Evolutionary conservation across 2,888 invertebrate species (phyloP), one percentile per base, ranked within the genome.

Genomic region (Drosophila limbata): DNA sequence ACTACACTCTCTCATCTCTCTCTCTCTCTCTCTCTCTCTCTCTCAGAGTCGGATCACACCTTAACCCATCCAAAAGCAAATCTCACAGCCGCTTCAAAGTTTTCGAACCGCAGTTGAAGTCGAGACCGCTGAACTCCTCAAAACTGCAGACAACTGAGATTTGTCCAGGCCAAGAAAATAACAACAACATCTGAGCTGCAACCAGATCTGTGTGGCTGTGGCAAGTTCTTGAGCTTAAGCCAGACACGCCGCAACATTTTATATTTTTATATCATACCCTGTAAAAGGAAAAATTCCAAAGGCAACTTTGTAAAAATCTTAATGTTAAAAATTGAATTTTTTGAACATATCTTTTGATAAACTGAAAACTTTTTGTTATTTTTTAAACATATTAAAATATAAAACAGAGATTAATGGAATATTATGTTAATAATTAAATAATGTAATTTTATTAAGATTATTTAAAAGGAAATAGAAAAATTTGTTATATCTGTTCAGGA

Each of bases 141-240:
- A 64, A 78, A 68, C 69, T 78, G 73, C 73, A 70, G 68, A 50
- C 80, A 75, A 62, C 73, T 53, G 66, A 80, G 66, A 78, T 78
- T 68, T 53, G 13, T 35, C 48, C 15, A 19, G 19, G 13, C 39
- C 19, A 33, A 21, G 15, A 37, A 61, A 63, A 61, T 2, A 33
- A 33, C 25, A 17, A n/a, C 33, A 37, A 37, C 11, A n/a, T 37
- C 15, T 4, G 15, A 11, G 15, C 15, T 37, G 51, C 39, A 53
- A 53, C 40, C 15, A 55, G 33, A 44, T 39, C 50, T 39, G 35
- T 6, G 59, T 51, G 42, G 44, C 11, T 37, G 64, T n/a, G 73
- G 52, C 55, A 59, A 33, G 19, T 21, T 61, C 39, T 19, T 48
- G 6, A 3, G 42, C 39, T 60, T 47, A 21, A 53, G 52, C 60